Evolutionary conservation across 2,113 vertebrate genomes (phyloP).

Genomic region (Carollia perspicillata): DNA sequence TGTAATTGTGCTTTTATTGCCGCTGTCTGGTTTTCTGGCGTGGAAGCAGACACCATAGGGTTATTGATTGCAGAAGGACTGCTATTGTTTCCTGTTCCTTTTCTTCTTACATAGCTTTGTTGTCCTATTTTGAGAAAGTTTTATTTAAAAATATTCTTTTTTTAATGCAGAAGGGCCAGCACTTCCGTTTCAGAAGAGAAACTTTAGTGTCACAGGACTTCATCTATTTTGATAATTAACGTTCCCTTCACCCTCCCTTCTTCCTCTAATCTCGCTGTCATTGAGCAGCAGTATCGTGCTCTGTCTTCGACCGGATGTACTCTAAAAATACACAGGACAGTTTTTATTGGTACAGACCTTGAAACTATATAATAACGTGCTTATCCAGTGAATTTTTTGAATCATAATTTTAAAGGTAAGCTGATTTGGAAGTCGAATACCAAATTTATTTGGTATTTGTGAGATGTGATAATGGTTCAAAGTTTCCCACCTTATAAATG

Average conservation of each 20-base stretch:
- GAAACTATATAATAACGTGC: not conserved
- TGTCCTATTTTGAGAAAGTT: constrained; percentile 18
- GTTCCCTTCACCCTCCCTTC: not conserved
- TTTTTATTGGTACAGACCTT: not conserved
- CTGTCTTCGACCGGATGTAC: not conserved
- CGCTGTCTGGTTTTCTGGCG: not conserved
- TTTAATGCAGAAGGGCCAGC: not conserved
- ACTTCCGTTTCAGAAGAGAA: not conserved
- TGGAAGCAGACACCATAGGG: not conserved
- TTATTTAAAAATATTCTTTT: not conserved
- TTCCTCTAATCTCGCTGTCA: not conserved
- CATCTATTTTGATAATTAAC: not conserved
- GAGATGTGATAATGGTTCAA: not conserved
- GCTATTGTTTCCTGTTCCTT: not conserved
- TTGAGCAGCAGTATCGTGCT: not conserved
- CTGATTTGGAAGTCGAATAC: not conserved
- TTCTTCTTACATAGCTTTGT: not conserved
- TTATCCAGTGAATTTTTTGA: not conserved
- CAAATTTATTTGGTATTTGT: not conserved
- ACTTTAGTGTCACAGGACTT: not conserved
- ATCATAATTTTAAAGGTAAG: not conserved
- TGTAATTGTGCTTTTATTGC: constrained; percentile 33
- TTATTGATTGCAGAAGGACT: constrained; percentile 27
- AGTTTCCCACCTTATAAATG: not conserved
- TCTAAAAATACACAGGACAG: not conserved